Evolutionary conservation across 1,140 invertebrate species (phyloP).

Genomic region (Bombus fervidus): DNA sequence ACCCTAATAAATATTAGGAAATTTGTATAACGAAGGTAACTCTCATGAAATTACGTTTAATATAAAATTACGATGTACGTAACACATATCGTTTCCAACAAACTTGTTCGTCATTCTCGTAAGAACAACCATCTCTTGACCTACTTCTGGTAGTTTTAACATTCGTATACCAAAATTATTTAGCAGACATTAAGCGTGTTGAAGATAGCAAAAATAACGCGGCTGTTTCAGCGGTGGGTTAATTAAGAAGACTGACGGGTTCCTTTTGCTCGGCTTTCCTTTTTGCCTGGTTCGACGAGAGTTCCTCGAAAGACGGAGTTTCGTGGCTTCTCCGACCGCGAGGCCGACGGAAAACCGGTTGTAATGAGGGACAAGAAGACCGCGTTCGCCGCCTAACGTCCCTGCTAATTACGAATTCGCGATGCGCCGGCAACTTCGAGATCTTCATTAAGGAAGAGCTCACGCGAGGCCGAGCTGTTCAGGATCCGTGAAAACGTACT

Average conservation of each 20-base stretch:
- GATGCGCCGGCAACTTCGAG: slow-evolving; percentile 53
- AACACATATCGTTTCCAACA: too few species aligned
- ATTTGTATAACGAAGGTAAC: too few species aligned
- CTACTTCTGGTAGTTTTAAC: not conserved
- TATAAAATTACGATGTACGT: too few species aligned
- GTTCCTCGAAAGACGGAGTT: slow-evolving; percentile 53
- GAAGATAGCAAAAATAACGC: too few species aligned
- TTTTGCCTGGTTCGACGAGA: slow-evolving; percentile 40
- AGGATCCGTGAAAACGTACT: slow-evolving; percentile 21
- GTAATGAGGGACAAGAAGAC: slow-evolving; percentile 55
- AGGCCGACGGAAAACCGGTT: slow-evolving; percentile 30
- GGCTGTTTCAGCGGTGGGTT: slow-evolving; percentile 7
- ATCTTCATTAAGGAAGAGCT: slow-evolving; percentile 63
- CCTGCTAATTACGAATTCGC: slow-evolving; percentile 66
- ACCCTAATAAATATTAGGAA: too few species aligned
- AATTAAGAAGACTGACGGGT: slow-evolving; percentile 57
- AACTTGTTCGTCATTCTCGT: too few species aligned
- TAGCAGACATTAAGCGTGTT: not conserved
- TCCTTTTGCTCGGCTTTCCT: slow-evolving; percentile 16
- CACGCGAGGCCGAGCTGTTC: slow-evolving; percentile 11
- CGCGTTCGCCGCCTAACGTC: slow-evolving; percentile 46
- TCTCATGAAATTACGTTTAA: too few species aligned
- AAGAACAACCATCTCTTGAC: not conserved
- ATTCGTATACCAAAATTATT: not conserved
- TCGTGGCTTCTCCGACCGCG: slow-evolving; percentile 51